Evolutionary conservation across 2,797 vertebrate genomes (phyloP).

Genomic region (Darevskia mixta): DNA sequence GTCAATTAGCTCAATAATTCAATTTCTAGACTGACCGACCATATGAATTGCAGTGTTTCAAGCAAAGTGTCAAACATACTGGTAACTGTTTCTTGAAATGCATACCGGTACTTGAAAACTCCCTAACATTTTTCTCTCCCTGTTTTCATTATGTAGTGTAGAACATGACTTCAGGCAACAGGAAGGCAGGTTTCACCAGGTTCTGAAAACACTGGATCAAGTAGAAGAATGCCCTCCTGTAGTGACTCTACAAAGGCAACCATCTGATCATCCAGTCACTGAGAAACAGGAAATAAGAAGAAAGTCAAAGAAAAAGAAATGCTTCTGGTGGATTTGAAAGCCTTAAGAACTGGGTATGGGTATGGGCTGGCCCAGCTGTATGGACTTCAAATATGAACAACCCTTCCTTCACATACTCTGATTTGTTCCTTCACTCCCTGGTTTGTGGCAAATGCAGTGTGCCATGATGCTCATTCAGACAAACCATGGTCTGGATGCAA

Average conservation of each 20-base stretch:
- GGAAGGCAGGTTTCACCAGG: slow-evolving; percentile 89
- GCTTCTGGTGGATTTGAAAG: slow-evolving; percentile 97
- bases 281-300: slow-evolving; percentile 82
- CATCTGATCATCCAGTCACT: slow-evolving; percentile 63
- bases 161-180: slow-evolving; percentile 97
- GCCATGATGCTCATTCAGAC: not conserved
- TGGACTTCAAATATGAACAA: not conserved
- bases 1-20: not conserved
- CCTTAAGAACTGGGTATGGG: not conserved
- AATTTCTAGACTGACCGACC: not conserved
- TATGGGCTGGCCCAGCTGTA: not conserved
- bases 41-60: not conserved
- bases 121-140: slow-evolving; percentile 23
- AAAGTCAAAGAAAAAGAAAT: slow-evolving; percentile 95
- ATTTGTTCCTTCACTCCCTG: not conserved
- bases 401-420: not conserved
- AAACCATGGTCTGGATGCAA: not conserved
- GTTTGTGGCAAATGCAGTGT: not conserved
- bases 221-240: slow-evolving; percentile 68
- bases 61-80: not conserved
- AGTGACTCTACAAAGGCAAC: slow-evolving; percentile 70
- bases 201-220: slow-evolving; percentile 82
- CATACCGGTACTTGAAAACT: slow-evolving; percentile 1
- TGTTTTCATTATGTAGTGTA: slow-evolving; percentile 83
- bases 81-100: not conserved